Base-by-base conservation (phyloP, 2,888 invertebrate genomes). In the Miltochrista miniata region DNA sequence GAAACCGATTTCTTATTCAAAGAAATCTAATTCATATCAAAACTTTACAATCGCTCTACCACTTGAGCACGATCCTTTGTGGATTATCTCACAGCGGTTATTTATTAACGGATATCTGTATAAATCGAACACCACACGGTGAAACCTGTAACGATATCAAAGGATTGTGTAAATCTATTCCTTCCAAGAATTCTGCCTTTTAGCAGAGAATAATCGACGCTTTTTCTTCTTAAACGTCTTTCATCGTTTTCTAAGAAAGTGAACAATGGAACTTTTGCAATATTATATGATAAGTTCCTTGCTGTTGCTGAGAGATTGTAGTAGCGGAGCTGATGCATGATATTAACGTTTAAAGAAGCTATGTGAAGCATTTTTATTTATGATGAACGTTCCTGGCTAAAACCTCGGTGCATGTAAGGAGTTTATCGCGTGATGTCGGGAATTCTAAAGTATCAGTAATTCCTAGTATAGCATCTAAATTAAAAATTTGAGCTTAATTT, bases 211-310 rank as follows among this genome's bases (percentile, higher is more conserved):
- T 30, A 45, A 45, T 12, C 13, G 39, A 30, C 35, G 14, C 15
- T 42, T 35, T 14, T 55, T 45, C 53, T 51, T 9, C 59, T 54
- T 9, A 41, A 45, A 54, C 54, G 52, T 51, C 59, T 51, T 66
- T 62, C 52, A 56, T 62, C 57, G 59, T 63, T 54, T 45, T 41
- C 41, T 49, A 52, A 52, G 54, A 48, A 61, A 43, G 38, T 39
- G 29, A 15, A 59, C 52, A 58, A 54, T 59, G 29, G 44, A 59
- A 51, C 58, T 67, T 68, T 66, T 49, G 59, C 67, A 62, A 64
- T 64, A 68, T 59, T 69, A 66, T 73, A 68, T 68, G 57, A 52
- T 63, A 57, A 58, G 53, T 2, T 7, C 53, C 45, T 53, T 53
- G 30, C 53, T 51, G 48, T 59, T 46, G n/a, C n/a, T n/a, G n/a